Base-by-base conservation (phyloP, 2,113 vertebrate genomes). In the Indicator maculatus region DNA sequence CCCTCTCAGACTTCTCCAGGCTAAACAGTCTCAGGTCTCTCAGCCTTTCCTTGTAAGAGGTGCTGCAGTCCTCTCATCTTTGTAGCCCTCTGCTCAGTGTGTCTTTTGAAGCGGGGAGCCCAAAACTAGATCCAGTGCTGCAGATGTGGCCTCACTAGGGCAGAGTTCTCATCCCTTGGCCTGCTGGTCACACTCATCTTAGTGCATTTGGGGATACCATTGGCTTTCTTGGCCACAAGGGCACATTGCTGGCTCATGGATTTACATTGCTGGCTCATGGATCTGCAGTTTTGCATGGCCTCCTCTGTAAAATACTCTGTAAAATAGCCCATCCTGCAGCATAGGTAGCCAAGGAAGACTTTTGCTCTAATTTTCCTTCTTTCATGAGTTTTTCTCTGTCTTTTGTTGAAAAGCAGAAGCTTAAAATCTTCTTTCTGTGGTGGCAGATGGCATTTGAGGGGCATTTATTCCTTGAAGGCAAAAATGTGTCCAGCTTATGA, bases 281-380 rank as follows among this genome's bases (percentile, higher is more conserved):
- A 52, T 52, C 10, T 90, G 50, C 12, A n/a, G 8, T 91, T 79
- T 47, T 5, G 1, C 58, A 31, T 9, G 58, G n/a, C 8, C 18
- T 17, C n/a, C 24, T 61, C 45, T 69, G 28, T 72, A 26, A 60
- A 74, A 44, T 16, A 85, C 24, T 61, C 45, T 69, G 28, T 72
- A 26, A 60, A 74, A 44, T 16, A 85, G 27, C 16, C 30, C 4
- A 21, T 60, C n/a, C 38, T 60, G 56, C 41, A 50, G 50, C 2
- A 0, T 21, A 44, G 0, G 1, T 5, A 21, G 3, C 5, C 1
- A 0, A n/a, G 38, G 38, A 78, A 73, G 30, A 11, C 26, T 69
- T 83, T 86, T 2, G 2, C n/a, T 70, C 26, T 53, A 24, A 20
- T 73, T 77, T 73, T 76, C 47, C 38, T 83, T 88, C 38, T 83